Conservation (phyloP, 1,140 invertebrate genomes). For the Lithobius niger region DNA sequence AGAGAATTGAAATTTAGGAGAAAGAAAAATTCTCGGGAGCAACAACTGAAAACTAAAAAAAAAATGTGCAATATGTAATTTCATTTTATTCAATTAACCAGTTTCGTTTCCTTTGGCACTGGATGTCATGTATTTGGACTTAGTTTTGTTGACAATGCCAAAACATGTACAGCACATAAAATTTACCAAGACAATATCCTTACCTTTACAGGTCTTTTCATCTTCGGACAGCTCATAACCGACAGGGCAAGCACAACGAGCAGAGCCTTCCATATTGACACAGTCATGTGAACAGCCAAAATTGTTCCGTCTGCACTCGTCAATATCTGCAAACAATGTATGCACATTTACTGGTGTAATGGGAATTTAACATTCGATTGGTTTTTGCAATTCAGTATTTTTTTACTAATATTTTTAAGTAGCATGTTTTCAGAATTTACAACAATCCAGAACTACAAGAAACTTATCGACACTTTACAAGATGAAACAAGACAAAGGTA, state of each 20-base stretch:
- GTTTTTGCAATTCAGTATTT: not conserved
- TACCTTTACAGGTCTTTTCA: conserved; percentile 33
- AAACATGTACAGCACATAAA: conserved; percentile 28
- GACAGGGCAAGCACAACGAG: conserved; percentile 42
- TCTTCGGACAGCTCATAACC: conserved; percentile 36
- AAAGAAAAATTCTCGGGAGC: not conserved
- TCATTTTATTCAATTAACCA: no score
- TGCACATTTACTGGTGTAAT: not conserved
- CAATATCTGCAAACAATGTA: conserved; percentile 25
- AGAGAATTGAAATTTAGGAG: not conserved
- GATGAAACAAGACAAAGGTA: no score
- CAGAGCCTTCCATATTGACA: conserved; percentile 38
- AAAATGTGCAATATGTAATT: no score
- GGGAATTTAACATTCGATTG: not conserved
- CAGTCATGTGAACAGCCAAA: conserved; percentile 42
- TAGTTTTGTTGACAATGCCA: conserved; percentile 20
- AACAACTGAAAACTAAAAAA: no score
- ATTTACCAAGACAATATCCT: conserved; percentile 17
- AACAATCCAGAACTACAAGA: no score
- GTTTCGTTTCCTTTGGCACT: no score
- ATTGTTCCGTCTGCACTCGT: conserved; percentile 32
- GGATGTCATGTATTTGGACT: no score
- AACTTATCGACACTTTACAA: no score
- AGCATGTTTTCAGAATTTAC: not conserved
- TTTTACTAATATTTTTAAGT: not conserved